Percentiles rank a stretch among this genome's conserved stretches.
Conservation (phyloP, 2,113 vertebrate genomes). For the Proterorhinus semilunaris region DNA sequence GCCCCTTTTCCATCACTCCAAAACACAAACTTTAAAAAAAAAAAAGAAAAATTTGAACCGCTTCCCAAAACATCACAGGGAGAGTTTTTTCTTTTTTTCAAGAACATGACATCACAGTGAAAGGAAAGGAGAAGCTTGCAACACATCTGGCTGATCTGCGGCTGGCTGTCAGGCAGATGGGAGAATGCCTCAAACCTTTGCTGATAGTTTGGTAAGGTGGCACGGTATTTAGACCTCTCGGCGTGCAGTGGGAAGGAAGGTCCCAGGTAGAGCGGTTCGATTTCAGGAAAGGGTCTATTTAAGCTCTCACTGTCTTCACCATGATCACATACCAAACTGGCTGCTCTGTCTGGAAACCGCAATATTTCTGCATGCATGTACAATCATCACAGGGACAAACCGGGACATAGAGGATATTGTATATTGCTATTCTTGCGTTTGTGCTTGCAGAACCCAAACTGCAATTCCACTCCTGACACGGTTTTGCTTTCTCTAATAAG, state of each 20-base stretch:
- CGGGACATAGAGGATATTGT: background rate
- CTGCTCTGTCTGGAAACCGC: too few species aligned
- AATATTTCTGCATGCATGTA: slow-evolving; percentile 22
- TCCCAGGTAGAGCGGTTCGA: background rate
- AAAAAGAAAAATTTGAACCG: slow-evolving; percentile 37
- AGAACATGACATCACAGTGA: slow-evolving; percentile 56
- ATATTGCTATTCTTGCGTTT: slow-evolving; percentile 11
- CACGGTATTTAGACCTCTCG: background rate
- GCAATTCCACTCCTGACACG: slow-evolving; percentile 24
- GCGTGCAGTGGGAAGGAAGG: background rate
- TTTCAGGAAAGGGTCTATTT: too few species aligned
- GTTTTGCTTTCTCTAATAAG: slow-evolving; percentile 26
- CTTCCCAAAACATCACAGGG: slow-evolving; percentile 53
- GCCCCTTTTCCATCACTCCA: slow-evolving; percentile 21
- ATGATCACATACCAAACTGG: too few species aligned
- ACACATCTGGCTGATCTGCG: slow-evolving; percentile 63
- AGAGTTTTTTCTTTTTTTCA: slow-evolving; percentile 26
- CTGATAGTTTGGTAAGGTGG: slow-evolving; percentile 8
- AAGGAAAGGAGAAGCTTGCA: slow-evolving; percentile 47
- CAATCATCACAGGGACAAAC: background rate
- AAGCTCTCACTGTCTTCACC: too few species aligned
- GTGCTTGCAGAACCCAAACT: slow-evolving; percentile 3
- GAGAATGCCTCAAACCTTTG: slow-evolving; percentile 46
- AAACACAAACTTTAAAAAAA: slow-evolving; percentile 24
- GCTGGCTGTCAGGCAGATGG: slow-evolving; percentile 61